Base-by-base conservation (phyloP, 2,888 invertebrate genomes). In the Orthonychiurus folsomi region DNA sequence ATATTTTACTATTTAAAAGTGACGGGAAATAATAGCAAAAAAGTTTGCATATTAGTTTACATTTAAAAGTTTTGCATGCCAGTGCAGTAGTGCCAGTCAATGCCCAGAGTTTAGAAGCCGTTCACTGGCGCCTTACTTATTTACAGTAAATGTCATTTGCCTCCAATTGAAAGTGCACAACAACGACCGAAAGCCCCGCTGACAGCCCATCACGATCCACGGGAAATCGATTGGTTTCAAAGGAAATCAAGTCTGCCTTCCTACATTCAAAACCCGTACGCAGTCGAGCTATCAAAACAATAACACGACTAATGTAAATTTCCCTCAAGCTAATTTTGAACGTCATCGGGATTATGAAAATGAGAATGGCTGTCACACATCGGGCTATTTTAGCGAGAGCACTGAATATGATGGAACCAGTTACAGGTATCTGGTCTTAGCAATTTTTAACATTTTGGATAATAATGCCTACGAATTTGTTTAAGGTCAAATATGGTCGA, bases 351-450 rank as follows among this genome's bases (percentile, higher is more conserved):
- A 55, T 5, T 66, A 63, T 0, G 53, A 59, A 26, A 71, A 73
- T 55, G 73, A 72, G 21, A 86, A 86, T 74, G 86, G 86, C 48
- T n/a, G n/a, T n/a, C 88, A 89, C 74, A 89, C 89, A 61, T 89
- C 89, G 28, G 89, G 89, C 48, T 89, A 90, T 77, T 86, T 88
- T 57, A 89, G 89, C 76, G 89, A 89, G 37, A 65, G 62, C 48
- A 68, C 66, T 59, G 66, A 62, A 50, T 63, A 56, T 27, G 63
- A 59, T 59, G 50, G 23, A 21, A 24, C 23, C 24, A 54, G 5
- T 20, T 20, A 53, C 18, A 9, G 9, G 21, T 15, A 53, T 53
- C 9, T 21, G 21, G 21, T 20, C 20, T 53, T 20, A 53, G 9
- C 3, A 55, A 55, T 15, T 28, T 27, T 37, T n/a, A 24, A 21